Conservation (phyloP, 2,888 invertebrate species). For the Parnassius orleans region DNA sequence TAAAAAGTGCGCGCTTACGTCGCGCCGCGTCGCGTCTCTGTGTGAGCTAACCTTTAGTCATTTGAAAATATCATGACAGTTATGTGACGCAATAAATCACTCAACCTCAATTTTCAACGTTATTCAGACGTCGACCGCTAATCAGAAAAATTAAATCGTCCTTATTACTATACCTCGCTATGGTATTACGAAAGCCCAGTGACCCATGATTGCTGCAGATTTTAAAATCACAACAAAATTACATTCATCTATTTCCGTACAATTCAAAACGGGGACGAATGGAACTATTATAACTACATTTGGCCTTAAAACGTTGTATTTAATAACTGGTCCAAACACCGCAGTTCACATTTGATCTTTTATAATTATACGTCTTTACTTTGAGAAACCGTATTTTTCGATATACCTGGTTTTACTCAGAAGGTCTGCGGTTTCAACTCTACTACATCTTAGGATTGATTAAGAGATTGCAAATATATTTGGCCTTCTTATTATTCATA, state of each 20-base stretch:
- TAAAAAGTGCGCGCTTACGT: too few species aligned
- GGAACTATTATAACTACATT: constrained; percentile 76
- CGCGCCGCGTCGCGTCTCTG: too few species aligned
- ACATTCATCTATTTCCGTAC: constrained; percentile 55
- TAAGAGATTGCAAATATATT: constrained; percentile 39
- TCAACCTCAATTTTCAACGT: constrained; percentile 41
- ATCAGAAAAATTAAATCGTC: constrained; percentile 65
- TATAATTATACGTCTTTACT: constrained; percentile 72
- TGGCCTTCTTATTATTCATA: too few species aligned
- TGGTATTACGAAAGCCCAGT: constrained; percentile 42
- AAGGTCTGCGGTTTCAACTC: constrained; percentile 45
- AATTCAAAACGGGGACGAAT: constrained; percentile 51
- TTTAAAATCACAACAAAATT: constrained; percentile 53
- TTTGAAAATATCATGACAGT: constrained; percentile 22
- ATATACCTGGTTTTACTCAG: constrained; percentile 61
- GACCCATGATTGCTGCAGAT: constrained; percentile 52
- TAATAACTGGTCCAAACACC: constrained; percentile 66
- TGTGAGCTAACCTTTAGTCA: too few species aligned
- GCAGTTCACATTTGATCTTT: constrained; percentile 64
- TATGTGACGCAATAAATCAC: constrained; percentile 49
- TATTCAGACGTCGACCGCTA: constrained; percentile 44
- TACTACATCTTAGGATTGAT: constrained; percentile 40
- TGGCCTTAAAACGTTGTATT: constrained; percentile 62
- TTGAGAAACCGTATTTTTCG: constrained; percentile 58
- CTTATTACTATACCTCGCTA: constrained; percentile 51